Percentiles rank a stretch among this genome's conserved stretches.
These are phyloP conservation scores for Trachurus trachurus DNA, from an alignment of 2,797 vertebrate genomes.

Conservation along the genomic window DNA sequence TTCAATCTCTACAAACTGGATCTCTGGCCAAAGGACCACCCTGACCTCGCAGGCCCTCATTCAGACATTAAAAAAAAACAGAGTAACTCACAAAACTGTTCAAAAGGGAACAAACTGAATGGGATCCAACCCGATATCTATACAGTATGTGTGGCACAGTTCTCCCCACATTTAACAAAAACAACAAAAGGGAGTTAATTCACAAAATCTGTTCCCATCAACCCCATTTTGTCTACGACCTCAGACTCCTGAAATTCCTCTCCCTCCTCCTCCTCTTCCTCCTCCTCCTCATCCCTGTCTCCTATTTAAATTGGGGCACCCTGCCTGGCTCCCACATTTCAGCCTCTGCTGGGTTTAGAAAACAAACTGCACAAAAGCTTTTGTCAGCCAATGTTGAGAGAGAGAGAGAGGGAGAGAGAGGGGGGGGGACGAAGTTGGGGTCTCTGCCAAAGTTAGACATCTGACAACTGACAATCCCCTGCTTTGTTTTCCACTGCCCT, in stretches of 20 bases:
- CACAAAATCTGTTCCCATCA: constrained; percentile 35
- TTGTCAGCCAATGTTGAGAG: constrained; percentile 70
- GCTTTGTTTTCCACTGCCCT: constrained; percentile 51
- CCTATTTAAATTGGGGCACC: constrained; percentile 55
- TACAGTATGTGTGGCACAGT: constrained; percentile 2
- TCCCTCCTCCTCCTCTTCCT: not conserved
- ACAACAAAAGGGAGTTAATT: constrained; percentile 57
- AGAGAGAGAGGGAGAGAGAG: constrained; percentile 43
- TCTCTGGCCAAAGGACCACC: not conserved
- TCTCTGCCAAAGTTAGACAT: constrained; percentile 58
- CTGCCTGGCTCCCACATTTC: constrained; percentile 39
- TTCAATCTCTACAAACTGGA: too few species aligned
- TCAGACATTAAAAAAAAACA: not conserved
- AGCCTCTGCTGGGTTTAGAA: constrained; percentile 58
- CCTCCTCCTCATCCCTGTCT: constrained; percentile 40
- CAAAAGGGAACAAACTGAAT: not conserved
- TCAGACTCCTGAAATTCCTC: constrained; percentile 56
- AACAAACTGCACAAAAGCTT: constrained; percentile 77
- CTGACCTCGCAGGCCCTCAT: not conserved
- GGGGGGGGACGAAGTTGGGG: constrained; percentile 42
- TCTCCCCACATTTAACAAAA: constrained; percentile 25
- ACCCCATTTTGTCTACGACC: constrained; percentile 63
- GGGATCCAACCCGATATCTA: not conserved
- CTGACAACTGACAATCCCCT: constrained; percentile 47
- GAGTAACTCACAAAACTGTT: not conserved